Conservation (phyloP, 1,140 invertebrate genomes). For the Nasonia vitripennis region DNA sequence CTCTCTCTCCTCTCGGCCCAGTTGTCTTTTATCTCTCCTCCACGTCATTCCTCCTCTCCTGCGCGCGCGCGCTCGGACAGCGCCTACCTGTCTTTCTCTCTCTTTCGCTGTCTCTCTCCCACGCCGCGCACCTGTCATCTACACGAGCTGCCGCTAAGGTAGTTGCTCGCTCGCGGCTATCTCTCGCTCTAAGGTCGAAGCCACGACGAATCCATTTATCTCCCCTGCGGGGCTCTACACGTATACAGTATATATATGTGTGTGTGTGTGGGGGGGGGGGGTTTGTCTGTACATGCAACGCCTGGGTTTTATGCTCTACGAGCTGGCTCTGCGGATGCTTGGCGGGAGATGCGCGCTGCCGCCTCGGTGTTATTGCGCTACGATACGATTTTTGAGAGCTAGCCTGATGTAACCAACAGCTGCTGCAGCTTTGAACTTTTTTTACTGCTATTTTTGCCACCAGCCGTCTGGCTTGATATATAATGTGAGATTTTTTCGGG, state of each 20-base stretch:
- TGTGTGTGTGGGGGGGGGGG: background rate
- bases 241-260: background rate
- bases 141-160: constrained; percentile 56
- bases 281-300: background rate
- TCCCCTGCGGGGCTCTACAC: constrained; percentile 51
- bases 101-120: constrained; percentile 43
- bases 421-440: too few species aligned
- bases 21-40: constrained; percentile 56
- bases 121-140: constrained; percentile 67
- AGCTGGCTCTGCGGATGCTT: too few species aligned
- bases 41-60: constrained; percentile 53
- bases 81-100: constrained; percentile 56
- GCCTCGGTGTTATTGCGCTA: too few species aligned
- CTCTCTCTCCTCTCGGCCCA: constrained; percentile 54
- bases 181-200: constrained; percentile 60
- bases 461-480: too few species aligned
- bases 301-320: background rate
- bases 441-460: too few species aligned
- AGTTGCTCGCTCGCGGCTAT: constrained; percentile 36
- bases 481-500: background rate
- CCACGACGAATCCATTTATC: constrained; percentile 69
- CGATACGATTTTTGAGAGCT: too few species aligned
- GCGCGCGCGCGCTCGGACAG: constrained; percentile 46
- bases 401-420: too few species aligned
- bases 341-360: too few species aligned